Conservation (phyloP, 2,113 vertebrate genomes). For the Bufo bufo region DNA sequence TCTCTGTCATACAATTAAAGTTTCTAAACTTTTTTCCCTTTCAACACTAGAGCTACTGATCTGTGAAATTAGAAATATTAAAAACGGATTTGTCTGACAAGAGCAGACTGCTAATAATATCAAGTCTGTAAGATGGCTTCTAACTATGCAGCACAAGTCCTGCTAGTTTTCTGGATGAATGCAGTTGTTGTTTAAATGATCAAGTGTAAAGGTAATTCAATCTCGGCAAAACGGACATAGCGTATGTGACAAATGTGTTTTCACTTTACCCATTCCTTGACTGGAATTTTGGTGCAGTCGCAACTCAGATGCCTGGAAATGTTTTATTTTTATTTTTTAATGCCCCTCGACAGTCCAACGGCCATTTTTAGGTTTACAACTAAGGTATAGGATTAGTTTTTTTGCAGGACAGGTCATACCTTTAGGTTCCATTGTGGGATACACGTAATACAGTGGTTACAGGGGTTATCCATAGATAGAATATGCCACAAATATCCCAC, state of each 20-base stretch:
- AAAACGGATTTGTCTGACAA: constrained; percentile 57
- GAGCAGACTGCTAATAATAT: constrained; percentile 49
- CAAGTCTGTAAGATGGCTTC: constrained; percentile 37
- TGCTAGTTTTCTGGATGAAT: constrained; percentile 25
- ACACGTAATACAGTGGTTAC: too few relatives aligned
- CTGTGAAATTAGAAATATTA: constrained; percentile 58
- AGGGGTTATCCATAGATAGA: too few relatives aligned
- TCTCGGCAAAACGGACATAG: neutral
- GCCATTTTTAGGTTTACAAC: too few relatives aligned
- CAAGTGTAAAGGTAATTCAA: constrained; percentile 10
- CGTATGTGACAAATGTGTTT: neutral
- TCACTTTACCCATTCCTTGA: neutral
- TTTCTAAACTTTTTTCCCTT: constrained; percentile 25
- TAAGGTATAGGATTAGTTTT: too few relatives aligned
- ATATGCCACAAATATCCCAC: too few relatives aligned
- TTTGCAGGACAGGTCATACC: too few relatives aligned
- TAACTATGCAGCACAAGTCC: neutral
- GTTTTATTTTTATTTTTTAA: too few relatives aligned
- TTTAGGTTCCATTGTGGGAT: too few relatives aligned
- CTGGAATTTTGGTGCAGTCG: neutral
- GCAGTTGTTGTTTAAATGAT: constrained; percentile 17
- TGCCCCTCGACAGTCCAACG: neutral
- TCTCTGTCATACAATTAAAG: constrained; percentile 43
- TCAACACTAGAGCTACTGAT: constrained; percentile 40
- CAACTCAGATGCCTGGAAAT: too few relatives aligned